Percentiles rank a stretch among this genome's conserved stretches.
phyloP scores from a whole-genome alignment of 2,797 vertebrate species.

The Acomys russatus region DNA sequence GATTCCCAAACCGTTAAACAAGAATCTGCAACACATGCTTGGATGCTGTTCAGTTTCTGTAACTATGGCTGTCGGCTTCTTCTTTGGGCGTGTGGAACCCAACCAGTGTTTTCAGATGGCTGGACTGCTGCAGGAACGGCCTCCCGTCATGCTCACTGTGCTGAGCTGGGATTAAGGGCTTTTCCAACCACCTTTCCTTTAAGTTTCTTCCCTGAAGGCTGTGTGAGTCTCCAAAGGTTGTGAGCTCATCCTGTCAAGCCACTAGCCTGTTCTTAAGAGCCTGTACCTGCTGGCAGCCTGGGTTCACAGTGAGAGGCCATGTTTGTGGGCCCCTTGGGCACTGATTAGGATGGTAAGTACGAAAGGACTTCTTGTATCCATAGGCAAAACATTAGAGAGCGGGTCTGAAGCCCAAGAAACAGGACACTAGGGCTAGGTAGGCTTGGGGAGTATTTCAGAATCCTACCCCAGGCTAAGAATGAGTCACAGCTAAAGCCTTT shows the following conservation, averaged over 20 bases:
- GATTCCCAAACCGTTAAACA: background rate
- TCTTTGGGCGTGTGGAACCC: background rate
- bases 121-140: background rate
- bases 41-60: background rate
- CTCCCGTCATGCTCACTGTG: background rate
- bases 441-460: slow-evolving; percentile 69
- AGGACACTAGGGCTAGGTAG: slow-evolving; percentile 53
- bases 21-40: background rate
- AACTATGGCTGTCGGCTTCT: background rate
- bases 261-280: background rate
- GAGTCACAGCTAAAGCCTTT: slow-evolving; percentile 81
- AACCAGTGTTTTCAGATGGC: background rate
- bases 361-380: slow-evolving; percentile 69
- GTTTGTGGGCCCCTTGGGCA: background rate
- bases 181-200: background rate
- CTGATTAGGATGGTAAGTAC: slow-evolving; percentile 37
- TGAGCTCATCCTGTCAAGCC: background rate
- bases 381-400: slow-evolving; percentile 77
- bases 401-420: slow-evolving; percentile 66
- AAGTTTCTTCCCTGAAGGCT: background rate
- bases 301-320: background rate
- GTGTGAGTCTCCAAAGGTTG: background rate
- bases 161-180: background rate
- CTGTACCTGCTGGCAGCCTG: background rate
- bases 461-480: slow-evolving; percentile 69